phyloP scores from a whole-genome alignment of 2,113 vertebrate genomes.

The Setophaga kirtlandii region DNA sequence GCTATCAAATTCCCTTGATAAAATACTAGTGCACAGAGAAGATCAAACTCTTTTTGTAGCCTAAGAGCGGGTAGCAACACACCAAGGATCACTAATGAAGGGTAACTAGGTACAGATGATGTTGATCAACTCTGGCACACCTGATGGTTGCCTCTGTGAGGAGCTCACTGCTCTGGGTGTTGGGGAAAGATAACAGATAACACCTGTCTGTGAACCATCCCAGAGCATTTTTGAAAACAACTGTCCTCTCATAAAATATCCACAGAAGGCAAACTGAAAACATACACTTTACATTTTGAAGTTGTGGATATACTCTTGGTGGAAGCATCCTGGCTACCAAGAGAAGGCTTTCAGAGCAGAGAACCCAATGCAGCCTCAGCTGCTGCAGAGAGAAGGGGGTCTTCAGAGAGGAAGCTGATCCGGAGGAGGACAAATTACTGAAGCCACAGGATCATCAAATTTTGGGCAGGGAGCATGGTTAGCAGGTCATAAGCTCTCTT shows the following conservation, averaged over 20 bases:
- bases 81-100: neutral
- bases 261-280: neutral
- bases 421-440: neutral
- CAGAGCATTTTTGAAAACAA: neutral
- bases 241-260: neutral
- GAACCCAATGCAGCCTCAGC: neutral
- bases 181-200: neutral
- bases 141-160: rapidly evolving
- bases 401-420: neutral
- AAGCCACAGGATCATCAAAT: neutral
- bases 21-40: neutral
- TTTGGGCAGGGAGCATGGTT: neutral
- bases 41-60: neutral
- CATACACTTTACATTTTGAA: rapidly evolving
- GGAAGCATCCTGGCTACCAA: neutral
- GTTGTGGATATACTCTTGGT: neutral
- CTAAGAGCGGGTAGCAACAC: rapidly evolving
- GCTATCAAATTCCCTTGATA: neutral
- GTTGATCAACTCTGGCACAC: neutral
- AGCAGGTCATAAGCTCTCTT: neutral
- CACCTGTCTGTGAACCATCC: neutral
- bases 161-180: neutral
- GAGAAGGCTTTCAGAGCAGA: neutral
- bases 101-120: neutral
- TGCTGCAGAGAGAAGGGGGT: neutral